Conservation (phyloP, 2,797 vertebrate genomes). For the Malacoctenus gilli region DNA sequence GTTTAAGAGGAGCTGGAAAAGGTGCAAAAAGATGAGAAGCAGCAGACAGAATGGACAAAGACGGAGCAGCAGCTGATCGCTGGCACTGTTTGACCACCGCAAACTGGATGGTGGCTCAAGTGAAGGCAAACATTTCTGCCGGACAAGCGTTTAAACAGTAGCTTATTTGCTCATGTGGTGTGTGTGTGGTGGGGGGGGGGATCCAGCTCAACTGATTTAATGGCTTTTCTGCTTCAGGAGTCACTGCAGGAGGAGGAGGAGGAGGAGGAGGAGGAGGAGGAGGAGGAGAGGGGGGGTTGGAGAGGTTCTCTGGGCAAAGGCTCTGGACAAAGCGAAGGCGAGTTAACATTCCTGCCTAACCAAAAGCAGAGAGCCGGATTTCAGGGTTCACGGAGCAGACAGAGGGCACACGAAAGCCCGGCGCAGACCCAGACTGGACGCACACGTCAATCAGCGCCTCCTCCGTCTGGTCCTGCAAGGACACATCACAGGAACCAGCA, state of each 20-base stretch:
- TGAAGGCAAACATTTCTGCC: constrained; percentile 13
- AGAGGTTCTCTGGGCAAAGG: constrained; percentile 44
- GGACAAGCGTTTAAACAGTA: constrained; percentile 54
- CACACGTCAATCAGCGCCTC: constrained; percentile 5
- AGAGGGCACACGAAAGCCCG: constrained; percentile 48
- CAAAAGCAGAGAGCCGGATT: constrained; percentile 72
- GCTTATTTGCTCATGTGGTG: constrained; percentile 59
- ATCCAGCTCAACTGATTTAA: constrained; percentile 58
- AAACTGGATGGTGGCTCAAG: constrained; percentile 8
- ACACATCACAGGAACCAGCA: too few relatives aligned
- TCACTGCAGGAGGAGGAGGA: constrained; percentile 34
- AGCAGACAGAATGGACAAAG: too few relatives aligned
- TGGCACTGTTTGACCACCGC: too few relatives aligned
- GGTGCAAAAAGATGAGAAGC: too few relatives aligned
- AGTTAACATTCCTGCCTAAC: constrained; percentile 76
- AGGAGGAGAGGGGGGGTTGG: constrained; percentile 26
- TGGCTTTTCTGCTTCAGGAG: constrained; percentile 59
- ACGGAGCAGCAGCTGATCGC: too few relatives aligned
- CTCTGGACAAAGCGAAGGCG: constrained; percentile 64
- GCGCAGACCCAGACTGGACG: constrained; percentile 14
- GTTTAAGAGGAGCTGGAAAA: too few relatives aligned
- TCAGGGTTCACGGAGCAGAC: constrained; percentile 73
- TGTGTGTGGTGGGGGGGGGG: too few relatives aligned
- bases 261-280: constrained; percentile 9
- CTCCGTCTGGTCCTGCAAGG: neutral